Base-by-base conservation (phyloP, 2,888 invertebrate genomes). In the Eilema depressum region DNA sequence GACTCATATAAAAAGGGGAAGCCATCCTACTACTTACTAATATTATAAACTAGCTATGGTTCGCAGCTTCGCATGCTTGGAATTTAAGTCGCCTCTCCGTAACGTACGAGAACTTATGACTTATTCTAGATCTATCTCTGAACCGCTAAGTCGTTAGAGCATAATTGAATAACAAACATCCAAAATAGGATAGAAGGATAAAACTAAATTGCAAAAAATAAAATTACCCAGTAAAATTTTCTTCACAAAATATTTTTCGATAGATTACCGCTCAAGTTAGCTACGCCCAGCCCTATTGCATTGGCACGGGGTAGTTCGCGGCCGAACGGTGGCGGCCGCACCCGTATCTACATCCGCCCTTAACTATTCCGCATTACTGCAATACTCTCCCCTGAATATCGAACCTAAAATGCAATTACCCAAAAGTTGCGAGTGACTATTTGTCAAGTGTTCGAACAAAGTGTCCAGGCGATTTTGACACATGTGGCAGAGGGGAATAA, bases 401-500 rank as follows among this genome's bases (percentile, higher is more conserved):
- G 71, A 72, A 75, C 75, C 69, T 69, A 77, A 79, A 79, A 83
- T 83, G 78, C 78, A 77, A 81, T 80, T 75, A 74, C 12, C 73
- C 61, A 73, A 76, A 75, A 75, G 75, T 76, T 74, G 63, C 85
- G 79, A 87, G 88, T 88, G 86, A 84, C 78, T 80, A 79, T 77
- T 79, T 73, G 77, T 81, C 69, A 70, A 85, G 89, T 88, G 90
- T 83, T 82, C 76, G 68, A 69, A 75, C 17, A 64, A 74, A 83
- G 78, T 79, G 82, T 81, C 81, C 78, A 75, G 74, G 84, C 86
- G 88, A 91, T 89, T 91, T 85, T 92, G 88, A 94, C 94, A 93
- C 95, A 95, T 95, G 95, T 94, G 92, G 95, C 92, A 84, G 83
- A 89, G 86, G 77, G 92, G 91, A 80, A 91, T 92, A 92, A 90